phyloP scores from a whole-genome alignment of 2,888 invertebrate genomes.

The Euphydryas editha region DNA sequence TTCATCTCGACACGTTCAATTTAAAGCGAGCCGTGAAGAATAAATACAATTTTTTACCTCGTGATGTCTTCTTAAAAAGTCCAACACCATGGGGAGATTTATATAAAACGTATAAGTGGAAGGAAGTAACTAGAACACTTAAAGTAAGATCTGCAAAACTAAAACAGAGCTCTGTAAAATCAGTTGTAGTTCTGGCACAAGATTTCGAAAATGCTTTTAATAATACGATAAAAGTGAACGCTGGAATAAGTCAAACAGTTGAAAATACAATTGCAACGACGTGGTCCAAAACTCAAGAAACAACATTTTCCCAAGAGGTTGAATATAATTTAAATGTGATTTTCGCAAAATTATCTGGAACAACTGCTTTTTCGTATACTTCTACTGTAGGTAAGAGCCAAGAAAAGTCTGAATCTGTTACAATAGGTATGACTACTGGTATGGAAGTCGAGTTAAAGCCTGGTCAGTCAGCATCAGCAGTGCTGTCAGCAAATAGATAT shows the following conservation, averaged over 20 bases:
- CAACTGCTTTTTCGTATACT: constrained; percentile 59
- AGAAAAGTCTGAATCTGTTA: constrained; percentile 61
- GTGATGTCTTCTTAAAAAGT: constrained; percentile 57
- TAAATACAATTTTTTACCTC: constrained; percentile 57
- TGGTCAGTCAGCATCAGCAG: constrained; percentile 61
- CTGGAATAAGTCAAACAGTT: constrained; percentile 64
- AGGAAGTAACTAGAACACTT: constrained; percentile 57
- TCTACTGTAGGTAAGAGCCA: constrained; percentile 62
- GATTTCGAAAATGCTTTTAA: constrained; percentile 65
- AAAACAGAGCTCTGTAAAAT: constrained; percentile 51
- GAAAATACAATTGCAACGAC: constrained; percentile 64
- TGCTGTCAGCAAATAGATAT: constrained; percentile 61
- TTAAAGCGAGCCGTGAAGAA: constrained; percentile 54
- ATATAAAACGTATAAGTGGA: constrained; percentile 64
- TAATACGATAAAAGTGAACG: constrained; percentile 65
- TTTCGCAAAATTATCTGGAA: constrained; percentile 58
- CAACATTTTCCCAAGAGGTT: constrained; percentile 59
- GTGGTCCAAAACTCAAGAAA: constrained; percentile 60
- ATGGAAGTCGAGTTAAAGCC: constrained; percentile 66
- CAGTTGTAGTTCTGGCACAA: constrained; percentile 56
- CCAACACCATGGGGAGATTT: constrained; percentile 75
- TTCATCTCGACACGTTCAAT: constrained; percentile 51
- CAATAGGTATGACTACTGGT: constrained; percentile 59
- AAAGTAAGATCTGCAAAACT: constrained; percentile 50
- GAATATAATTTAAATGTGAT: constrained; percentile 64